phyloP scores from a whole-genome alignment of 2,888 invertebrate species.

The Conomelus anceps region DNA sequence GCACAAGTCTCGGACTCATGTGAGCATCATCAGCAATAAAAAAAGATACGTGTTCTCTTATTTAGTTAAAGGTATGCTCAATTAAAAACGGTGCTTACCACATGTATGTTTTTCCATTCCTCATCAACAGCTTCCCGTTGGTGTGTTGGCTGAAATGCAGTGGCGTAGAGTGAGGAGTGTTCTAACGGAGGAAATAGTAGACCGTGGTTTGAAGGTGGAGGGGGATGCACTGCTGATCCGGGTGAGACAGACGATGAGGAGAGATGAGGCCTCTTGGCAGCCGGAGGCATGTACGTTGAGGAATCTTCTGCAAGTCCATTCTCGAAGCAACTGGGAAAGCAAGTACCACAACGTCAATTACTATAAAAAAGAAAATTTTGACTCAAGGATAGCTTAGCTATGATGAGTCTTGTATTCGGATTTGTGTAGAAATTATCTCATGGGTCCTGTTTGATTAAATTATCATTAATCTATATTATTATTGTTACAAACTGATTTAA shows the following conservation, averaged over 20 bases:
- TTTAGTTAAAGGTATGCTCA: too few relatives aligned
- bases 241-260: too few relatives aligned
- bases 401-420: too few relatives aligned
- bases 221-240: background rate
- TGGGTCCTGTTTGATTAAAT: too few relatives aligned
- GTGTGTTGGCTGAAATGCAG: constrained; percentile 38
- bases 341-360: background rate
- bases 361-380: too few relatives aligned
- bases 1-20: too few relatives aligned
- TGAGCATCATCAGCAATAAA: too few relatives aligned
- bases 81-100: constrained; percentile 47
- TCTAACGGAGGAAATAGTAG: constrained; percentile 15
- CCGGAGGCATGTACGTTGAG: constrained; percentile 37
- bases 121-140: constrained; percentile 63
- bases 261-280: constrained; percentile 32
- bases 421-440: too few relatives aligned
- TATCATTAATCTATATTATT: too few relatives aligned
- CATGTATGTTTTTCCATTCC: constrained; percentile 90
- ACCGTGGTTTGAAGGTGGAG: background rate
- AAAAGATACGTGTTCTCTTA: too few relatives aligned
- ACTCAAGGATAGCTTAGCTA: too few relatives aligned
- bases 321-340: constrained; percentile 23
- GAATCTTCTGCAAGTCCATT: constrained; percentile 36
- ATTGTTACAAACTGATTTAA: too few relatives aligned
- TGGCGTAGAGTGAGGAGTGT: constrained; percentile 30